Conservation (phyloP, 2,113 vertebrate genomes). For the Eurystomus gularis region DNA sequence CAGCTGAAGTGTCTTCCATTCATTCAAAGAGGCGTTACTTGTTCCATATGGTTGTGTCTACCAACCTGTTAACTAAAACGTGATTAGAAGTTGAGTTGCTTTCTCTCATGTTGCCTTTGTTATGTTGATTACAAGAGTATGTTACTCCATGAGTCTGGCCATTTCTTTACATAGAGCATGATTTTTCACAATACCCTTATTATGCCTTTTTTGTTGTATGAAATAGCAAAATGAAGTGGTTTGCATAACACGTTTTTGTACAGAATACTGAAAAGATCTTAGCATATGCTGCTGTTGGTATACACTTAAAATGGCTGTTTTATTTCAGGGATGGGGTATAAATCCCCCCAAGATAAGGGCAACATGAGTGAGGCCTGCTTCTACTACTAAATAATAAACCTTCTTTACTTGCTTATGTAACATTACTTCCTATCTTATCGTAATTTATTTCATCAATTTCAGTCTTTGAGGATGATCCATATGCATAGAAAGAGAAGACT, state of each 20-base stretch:
- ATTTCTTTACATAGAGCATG: not conserved
- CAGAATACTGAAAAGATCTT: not conserved
- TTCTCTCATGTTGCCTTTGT: constrained; percentile 4
- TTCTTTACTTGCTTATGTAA: not conserved
- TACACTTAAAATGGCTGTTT: not conserved
- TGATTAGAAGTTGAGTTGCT: constrained; percentile 18
- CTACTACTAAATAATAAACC: not conserved
- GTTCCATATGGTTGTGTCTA: constrained; percentile 40
- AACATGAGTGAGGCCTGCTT: not conserved
- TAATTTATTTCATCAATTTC: not conserved
- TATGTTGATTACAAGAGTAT: constrained; percentile 12
- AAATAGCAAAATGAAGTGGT: not conserved
- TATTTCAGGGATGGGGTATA: not conserved
- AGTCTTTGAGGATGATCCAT: not conserved
- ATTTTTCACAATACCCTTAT: not conserved
- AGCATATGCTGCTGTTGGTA: not conserved
- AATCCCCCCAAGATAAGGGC: not conserved
- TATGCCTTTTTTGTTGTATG: not conserved
- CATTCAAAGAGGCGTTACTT: constrained; percentile 15
- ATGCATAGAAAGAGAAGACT: not conserved
- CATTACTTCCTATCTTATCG: not conserved
- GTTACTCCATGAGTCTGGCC: not conserved
- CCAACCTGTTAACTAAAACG: constrained; percentile 43
- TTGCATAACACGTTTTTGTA: not conserved
- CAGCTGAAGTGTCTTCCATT: not conserved